Evolutionary conservation across 2,113 vertebrate genomes (phyloP).

Genomic region (Uria lomvia): DNA sequence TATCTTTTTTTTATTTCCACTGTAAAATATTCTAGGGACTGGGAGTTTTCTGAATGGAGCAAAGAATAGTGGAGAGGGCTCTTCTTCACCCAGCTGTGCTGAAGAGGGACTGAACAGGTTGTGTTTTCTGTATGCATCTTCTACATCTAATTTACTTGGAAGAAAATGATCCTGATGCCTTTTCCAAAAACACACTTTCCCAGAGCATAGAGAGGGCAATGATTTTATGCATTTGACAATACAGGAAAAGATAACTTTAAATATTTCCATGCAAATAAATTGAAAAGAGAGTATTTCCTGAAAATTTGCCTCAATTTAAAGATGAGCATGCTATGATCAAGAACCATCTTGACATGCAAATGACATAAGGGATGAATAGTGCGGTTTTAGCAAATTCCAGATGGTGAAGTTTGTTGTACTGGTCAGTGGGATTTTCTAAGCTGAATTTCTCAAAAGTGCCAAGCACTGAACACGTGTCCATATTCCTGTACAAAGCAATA

Average conservation of each 20-base stretch:
- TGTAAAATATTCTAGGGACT: neutral
- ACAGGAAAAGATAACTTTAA: neutral
- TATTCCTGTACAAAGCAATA: slow-evolving; percentile 5
- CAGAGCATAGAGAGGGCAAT: neutral
- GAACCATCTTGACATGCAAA: neutral
- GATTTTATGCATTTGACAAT: neutral
- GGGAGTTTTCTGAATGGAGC: neutral
- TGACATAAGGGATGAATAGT: neutral
- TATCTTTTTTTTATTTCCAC: neutral
- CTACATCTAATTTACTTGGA: neutral
- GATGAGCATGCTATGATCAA: neutral
- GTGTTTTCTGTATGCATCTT: neutral
- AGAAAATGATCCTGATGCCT: neutral
- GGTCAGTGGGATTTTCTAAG: neutral
- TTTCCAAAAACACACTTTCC: neutral
- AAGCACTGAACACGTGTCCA: neutral
- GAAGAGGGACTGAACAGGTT: neutral
- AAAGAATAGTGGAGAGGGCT: neutral
- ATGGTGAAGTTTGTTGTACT: neutral
- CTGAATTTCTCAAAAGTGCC: neutral
- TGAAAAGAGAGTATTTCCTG: neutral
- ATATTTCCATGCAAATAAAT: neutral
- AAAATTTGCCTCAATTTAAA: neutral
- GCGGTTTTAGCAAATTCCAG: neutral
- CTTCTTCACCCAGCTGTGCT: neutral